A percentile compares a stretch with the other conserved stretches of the same genome.
Evolutionary conservation across 2,113 vertebrate species (phyloP).

Genomic region (Halcyon senegalensis): DNA sequence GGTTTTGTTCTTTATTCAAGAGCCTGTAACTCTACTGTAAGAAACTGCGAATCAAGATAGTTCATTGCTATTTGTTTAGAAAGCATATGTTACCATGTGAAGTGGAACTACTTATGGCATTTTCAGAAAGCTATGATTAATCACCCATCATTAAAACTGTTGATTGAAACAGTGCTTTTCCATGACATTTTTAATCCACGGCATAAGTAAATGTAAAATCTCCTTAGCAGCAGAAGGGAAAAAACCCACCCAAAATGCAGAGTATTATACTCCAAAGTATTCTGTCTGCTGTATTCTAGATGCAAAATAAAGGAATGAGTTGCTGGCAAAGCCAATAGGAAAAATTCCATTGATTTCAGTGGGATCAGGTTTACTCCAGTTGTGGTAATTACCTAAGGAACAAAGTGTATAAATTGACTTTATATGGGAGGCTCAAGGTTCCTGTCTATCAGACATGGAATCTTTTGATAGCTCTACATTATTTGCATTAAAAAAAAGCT

Average conservation of each 20-base stretch:
- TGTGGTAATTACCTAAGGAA: neutral
- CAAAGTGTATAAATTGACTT: neutral
- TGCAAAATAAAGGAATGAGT: neutral
- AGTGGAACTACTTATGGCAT: constrained; percentile 67
- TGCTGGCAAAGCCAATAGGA: neutral
- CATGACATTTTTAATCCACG: constrained; percentile 54
- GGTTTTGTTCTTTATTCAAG: neutral
- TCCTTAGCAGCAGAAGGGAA: neutral
- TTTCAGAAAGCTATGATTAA: constrained; percentile 69
- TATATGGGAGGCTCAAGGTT: neutral
- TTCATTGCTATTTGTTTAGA: constrained; percentile 59
- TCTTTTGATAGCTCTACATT: neutral
- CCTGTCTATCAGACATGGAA: neutral
- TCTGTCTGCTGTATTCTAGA: neutral
- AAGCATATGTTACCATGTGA: constrained; percentile 58
- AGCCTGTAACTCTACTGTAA: neutral
- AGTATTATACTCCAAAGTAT: neutral
- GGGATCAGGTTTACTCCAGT: neutral
- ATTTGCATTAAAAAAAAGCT: neutral
- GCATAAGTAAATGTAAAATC: constrained; percentile 10
- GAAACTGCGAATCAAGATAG: constrained; percentile 37
- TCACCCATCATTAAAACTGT: constrained; percentile 52
- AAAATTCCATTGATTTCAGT: neutral
- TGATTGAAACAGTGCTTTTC: constrained; percentile 53
- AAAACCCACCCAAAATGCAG: neutral